Conservation (phyloP, 2,797 vertebrate species). For the Limnodromus scolopaceus region DNA sequence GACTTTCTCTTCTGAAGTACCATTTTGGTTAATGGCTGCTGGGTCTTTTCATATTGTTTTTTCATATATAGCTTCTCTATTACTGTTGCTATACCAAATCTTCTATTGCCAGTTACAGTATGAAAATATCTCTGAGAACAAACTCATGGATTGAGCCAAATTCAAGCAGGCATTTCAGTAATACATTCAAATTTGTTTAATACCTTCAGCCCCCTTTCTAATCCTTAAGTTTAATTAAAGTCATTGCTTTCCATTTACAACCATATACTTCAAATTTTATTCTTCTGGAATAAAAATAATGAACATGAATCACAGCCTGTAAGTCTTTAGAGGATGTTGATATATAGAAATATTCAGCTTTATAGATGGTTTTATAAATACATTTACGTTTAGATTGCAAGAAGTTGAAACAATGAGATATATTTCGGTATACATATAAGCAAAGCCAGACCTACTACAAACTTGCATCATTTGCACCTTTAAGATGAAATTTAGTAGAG, state of each 20-base stretch:
- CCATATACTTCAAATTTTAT: slow-evolving; percentile 40
- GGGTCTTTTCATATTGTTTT: not conserved
- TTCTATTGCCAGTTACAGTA: not conserved
- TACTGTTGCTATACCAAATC: not conserved
- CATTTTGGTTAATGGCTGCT: not conserved
- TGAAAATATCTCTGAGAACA: slow-evolving; percentile 36
- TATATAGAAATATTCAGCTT: not conserved
- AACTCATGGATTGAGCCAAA: slow-evolving; percentile 26
- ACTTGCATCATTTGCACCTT: not conserved
- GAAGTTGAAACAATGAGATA: not conserved
- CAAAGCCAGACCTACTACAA: not conserved
- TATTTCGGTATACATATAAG: not conserved
- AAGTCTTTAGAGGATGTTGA: not conserved
- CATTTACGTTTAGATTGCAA: not conserved
- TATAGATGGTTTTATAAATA: not conserved
- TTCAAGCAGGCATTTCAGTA: slow-evolving; percentile 33
- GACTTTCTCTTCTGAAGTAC: not conserved
- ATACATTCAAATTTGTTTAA: slow-evolving; percentile 55
- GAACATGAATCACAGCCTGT: not conserved
- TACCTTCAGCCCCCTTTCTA: slow-evolving; percentile 19
- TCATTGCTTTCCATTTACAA: slow-evolving; percentile 35
- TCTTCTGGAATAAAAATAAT: slow-evolving; percentile 28
- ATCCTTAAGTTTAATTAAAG: slow-evolving; percentile 64
- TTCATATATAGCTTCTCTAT: not conserved
- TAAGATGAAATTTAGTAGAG: not conserved